These are phyloP conservation scores for Dromas ardeola DNA, from an alignment of 2,113 vertebrate genomes.

Conservation along the genomic window DNA sequence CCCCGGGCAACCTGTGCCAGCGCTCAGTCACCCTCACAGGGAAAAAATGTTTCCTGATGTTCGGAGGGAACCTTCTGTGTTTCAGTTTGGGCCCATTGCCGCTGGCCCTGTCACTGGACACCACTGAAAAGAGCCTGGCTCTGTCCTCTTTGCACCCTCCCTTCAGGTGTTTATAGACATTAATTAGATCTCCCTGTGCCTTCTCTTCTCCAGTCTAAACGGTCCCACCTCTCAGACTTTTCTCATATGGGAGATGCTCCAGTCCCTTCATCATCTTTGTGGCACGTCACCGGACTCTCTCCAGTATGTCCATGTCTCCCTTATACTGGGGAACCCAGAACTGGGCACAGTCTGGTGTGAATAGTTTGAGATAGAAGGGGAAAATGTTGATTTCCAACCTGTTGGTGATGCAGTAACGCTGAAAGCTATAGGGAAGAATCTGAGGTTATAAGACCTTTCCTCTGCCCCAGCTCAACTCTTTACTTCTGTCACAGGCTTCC, in stretches of 20 bases:
- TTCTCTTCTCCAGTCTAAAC: neutral
- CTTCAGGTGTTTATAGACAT: neutral
- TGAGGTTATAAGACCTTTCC: neutral
- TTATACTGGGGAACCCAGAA: neutral
- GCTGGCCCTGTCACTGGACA: neutral
- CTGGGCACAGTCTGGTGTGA: neutral
- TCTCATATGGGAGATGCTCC: neutral
- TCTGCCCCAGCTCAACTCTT: neutral
- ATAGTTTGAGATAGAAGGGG: neutral
- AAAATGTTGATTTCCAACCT: neutral
- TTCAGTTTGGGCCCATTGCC: neutral
- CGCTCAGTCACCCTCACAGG: neutral
- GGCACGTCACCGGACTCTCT: neutral
- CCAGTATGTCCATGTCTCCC: neutral
- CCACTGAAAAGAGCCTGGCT: neutral
- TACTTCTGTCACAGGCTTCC: neutral
- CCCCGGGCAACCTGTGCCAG: neutral
- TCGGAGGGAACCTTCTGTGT: neutral
- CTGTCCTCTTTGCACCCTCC: accelerated
- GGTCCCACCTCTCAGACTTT: neutral
- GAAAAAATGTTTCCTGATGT: neutral
- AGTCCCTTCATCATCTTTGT: neutral
- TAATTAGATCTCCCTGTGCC: neutral
- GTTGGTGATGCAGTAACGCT: neutral
- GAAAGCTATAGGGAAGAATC: neutral